These are phyloP conservation scores for Acropora tenuis DNA, from an alignment of 64 coral and sea anemone species.

Conservation along the genomic window DNA sequence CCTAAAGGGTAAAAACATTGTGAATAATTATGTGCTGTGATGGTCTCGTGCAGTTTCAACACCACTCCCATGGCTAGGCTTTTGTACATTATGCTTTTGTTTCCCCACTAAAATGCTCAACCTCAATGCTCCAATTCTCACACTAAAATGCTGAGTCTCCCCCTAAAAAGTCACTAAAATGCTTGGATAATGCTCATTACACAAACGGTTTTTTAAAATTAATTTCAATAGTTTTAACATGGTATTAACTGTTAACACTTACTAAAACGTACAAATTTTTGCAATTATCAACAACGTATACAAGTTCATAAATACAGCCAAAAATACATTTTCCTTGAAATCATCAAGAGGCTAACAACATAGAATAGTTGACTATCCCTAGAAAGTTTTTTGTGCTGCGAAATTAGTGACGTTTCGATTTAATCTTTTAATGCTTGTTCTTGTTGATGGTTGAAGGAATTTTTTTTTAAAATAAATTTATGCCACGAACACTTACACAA, in stretches of 20 bases:
- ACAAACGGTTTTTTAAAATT: conserved; percentile 37
- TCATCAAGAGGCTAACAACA: neutral
- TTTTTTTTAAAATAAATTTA: neutral
- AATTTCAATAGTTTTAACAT: conserved; percentile 24
- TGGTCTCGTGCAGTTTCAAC: too few relatives aligned
- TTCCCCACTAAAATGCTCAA: conserved; percentile 57
- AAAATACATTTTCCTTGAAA: neutral
- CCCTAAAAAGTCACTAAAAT: conserved; percentile 55
- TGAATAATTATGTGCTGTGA: too few relatives aligned
- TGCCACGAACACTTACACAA: too few relatives aligned
- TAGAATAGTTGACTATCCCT: neutral
- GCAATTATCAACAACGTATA: neutral
- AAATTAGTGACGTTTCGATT: conserved; percentile 16
- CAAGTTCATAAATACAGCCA: neutral
- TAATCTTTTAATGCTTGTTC: conserved; percentile 27
- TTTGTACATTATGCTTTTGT: conserved; percentile 42
- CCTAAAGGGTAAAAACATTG: too few relatives aligned
- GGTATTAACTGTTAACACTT: conserved; percentile 10
- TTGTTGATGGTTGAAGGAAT: conserved; percentile 21
- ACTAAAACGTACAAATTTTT: neutral
- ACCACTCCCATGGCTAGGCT: neutral
- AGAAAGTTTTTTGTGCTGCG: conserved; percentile 22
- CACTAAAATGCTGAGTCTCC: conserved; percentile 51
- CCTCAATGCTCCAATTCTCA: conserved; percentile 43
- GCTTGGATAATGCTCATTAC: conserved; percentile 47